Percentiles rank a stretch among this genome's conserved stretches.
phyloP scores from a whole-genome alignment of 2,113 vertebrate species.

The Oryzias javanicus region DNA sequence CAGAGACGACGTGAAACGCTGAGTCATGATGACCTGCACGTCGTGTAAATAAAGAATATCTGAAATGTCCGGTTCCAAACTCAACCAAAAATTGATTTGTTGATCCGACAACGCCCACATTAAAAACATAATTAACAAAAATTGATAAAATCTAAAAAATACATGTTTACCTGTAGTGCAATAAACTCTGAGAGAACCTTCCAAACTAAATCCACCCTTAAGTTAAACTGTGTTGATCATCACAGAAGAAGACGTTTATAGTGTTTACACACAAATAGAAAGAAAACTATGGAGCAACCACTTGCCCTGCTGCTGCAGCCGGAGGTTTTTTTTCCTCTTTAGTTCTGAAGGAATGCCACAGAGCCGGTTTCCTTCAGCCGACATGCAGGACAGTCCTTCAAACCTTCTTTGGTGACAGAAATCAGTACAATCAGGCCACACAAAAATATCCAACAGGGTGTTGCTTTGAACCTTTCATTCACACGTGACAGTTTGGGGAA shows the following conservation, averaged over 20 bases:
- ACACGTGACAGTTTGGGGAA: not conserved
- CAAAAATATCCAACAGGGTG: too few relatives aligned
- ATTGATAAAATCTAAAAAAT: slow-evolving; percentile 25
- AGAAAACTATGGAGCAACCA: too few relatives aligned
- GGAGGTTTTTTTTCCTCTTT: too few relatives aligned
- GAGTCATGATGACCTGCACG: too few relatives aligned
- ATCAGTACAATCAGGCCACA: not conserved
- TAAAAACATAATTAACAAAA: slow-evolving; percentile 18
- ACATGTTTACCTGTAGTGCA: slow-evolving; percentile 66
- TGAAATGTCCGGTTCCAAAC: slow-evolving; percentile 19
- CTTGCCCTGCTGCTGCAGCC: too few relatives aligned
- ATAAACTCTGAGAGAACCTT: slow-evolving; percentile 49
- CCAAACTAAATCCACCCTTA: slow-evolving; percentile 7
- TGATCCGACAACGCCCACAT: slow-evolving; percentile 23
- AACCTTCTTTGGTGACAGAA: not conserved
- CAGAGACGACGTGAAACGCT: too few relatives aligned
- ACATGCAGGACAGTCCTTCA: too few relatives aligned
- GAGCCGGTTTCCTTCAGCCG: too few relatives aligned
- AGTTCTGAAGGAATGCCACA: too few relatives aligned
- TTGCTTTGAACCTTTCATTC: too few relatives aligned
- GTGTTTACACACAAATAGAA: too few relatives aligned
- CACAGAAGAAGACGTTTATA: slow-evolving; percentile 1
- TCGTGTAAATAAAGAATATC: not conserved
- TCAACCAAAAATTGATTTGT: not conserved
- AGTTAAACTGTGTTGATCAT: slow-evolving; percentile 3